phyloP scores from a whole-genome alignment of 1,140 invertebrate species.

The Druon quercuslanigerum region DNA sequence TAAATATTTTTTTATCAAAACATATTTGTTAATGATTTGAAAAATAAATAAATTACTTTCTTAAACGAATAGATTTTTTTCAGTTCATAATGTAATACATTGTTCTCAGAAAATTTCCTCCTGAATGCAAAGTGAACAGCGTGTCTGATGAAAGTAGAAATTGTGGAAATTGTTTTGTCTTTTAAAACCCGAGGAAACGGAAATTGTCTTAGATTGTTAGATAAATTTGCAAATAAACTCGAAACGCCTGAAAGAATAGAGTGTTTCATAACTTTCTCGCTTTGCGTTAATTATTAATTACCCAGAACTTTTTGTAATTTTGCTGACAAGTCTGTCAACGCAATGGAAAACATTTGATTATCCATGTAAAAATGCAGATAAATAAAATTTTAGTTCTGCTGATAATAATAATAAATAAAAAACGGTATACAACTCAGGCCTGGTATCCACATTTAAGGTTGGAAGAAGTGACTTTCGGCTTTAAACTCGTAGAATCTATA shows the following conservation, averaged over 20 bases:
- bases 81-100: background rate
- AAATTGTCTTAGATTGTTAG: conserved; percentile 10
- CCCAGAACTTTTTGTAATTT: background rate
- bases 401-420: background rate
- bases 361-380: background rate
- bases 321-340: background rate
- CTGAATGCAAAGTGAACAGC: background rate
- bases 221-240: conserved; percentile 14
- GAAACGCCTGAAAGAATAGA: conserved; percentile 19
- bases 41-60: too few relatives aligned
- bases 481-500: too few relatives aligned
- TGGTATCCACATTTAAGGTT: too few relatives aligned
- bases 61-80: too few relatives aligned
- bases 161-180: conserved; percentile 25
- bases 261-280: conserved; percentile 23
- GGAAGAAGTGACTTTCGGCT: too few relatives aligned
- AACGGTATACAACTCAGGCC: background rate
- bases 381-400: background rate
- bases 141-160: conserved; percentile 11
- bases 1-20: too few relatives aligned
- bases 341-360: background rate
- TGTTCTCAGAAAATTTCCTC: background rate
- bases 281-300: conserved; percentile 13
- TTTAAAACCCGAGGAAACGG: conserved; percentile 15
- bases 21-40: too few relatives aligned